Base-by-base conservation (phyloP, 2,797 vertebrate genomes). In the Momotus momota region DNA sequence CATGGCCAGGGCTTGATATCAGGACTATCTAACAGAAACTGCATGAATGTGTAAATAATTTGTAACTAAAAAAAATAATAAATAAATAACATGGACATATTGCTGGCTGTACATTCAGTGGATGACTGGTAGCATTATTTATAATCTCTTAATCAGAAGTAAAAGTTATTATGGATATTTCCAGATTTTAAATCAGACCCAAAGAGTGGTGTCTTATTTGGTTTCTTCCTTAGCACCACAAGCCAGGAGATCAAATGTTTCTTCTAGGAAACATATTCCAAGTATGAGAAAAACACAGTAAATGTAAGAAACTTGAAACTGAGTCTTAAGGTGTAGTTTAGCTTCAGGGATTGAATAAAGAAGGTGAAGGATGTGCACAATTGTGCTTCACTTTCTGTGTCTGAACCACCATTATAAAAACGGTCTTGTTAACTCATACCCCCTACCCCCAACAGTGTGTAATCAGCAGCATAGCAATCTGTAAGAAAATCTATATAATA, bases 11-110 rank as follows among this genome's bases (percentile, higher is more conserved):
- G 82, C 35, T 73, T 41, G 35, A 58, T 55, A 10, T 7, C 1
- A 9, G 45, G 49, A 9, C 4, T 23, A 3, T 0, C 0, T 5
- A 7, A 14, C 4, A 3, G 10, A 4, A 9, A 4, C 7, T 0
- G 25, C 0, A 2, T 14, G 25, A 45, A 29, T 2, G 5, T 26
- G 2, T 10, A 46, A 46, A n/a, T 46, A 1, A 3, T 54, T 78
- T 40, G 5, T 35, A 35, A 25, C n/a, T 14, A 23, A n/a, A n/a
- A 40, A 54, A 77, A 66, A 14, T 52, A 29, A 14, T 49, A 49
- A 52, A 17, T 35, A 35, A 29, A 52, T 52, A 26, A 61, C 0
- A 2, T 62, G 27, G 15, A 3, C 65, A 2, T 13, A 5, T 64
- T 78, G 26, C 14, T 74, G 25, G 4, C 12, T 86, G 9, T 46